A percentile compares a stretch with the other conserved stretches of the same genome.
phyloP scores from a whole-genome alignment of 1,140 invertebrate genomes.

The Musca domestica region DNA sequence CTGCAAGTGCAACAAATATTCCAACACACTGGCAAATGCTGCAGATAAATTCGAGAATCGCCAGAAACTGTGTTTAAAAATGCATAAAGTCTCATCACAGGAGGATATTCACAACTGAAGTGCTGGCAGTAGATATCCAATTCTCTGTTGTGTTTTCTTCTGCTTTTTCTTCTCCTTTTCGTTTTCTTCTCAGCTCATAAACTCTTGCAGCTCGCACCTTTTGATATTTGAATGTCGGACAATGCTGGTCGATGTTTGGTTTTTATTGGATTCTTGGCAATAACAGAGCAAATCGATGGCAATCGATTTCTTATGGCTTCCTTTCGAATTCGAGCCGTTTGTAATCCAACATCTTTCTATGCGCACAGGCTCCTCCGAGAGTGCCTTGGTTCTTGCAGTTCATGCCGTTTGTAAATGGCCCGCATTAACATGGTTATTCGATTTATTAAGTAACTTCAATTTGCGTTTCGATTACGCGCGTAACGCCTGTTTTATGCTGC shows the following conservation, averaged over 20 bases:
- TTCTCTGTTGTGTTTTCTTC: too few relatives aligned
- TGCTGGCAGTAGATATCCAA: not conserved
- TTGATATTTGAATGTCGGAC: constrained; percentile 47
- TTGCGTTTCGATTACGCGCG: constrained; percentile 50
- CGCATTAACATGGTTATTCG: constrained; percentile 54
- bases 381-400: constrained; percentile 5
- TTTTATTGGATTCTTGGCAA: not conserved
- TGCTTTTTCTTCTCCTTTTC: too few relatives aligned
- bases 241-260: constrained; percentile 24
- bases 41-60: not conserved
- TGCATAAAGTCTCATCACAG: not conserved
- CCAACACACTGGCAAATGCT: not conserved
- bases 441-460: constrained; percentile 55
- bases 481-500: constrained; percentile 37
- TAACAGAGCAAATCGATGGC: constrained; percentile 22
- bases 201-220: constrained; percentile 53
- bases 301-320: constrained; percentile 20
- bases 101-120: not conserved
- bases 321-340: not conserved
- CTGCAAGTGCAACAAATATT: constrained; percentile 14
- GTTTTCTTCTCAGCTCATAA: constrained; percentile 42
- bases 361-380: constrained; percentile 29
- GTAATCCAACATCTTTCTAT: constrained; percentile 40
- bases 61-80: constrained; percentile 9
- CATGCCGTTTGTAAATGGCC: constrained; percentile 47